Evolutionary conservation across 2,888 invertebrate species (phyloP), one percentile per base, ranked within the genome.

Genomic region (Papilio gigon): DNA sequence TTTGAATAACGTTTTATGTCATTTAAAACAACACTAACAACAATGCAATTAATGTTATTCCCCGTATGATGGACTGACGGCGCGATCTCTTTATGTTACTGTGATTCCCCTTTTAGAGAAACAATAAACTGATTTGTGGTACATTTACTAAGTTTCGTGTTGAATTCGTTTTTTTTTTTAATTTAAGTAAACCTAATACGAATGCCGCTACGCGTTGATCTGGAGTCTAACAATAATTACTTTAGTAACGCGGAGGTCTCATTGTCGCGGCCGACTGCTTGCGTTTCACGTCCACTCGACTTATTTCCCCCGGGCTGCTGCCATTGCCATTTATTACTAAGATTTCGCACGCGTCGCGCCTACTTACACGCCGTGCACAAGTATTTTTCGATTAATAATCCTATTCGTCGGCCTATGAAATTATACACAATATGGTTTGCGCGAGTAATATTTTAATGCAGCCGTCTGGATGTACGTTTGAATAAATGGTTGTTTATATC

Each of bases 161-260:
- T 14, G 4, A 27, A 53, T 53, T 27, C 20, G 42, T 2, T 53
- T 8, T 17, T 20, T 12, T 25, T 53, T 56, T 56, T 53, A n/a
- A 9, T 47, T 47, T 17, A 35, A 14, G 27, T 44, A 40, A 37
- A 59, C 60, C 53, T 69, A 70, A 70, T 69, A 61, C 42, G 71
- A 74, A 76, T 76, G 76, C 76, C 75, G 78, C 80, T 75, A 78
- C 76, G 77, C 79, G 78, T 76, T 78, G 75, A 74, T 77, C 79
- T 80, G 78, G 77, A 77, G 82, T 86, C 84, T 87, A 87, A 87
- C 81, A 80, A 86, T 87, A 87, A 88, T 88, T 85, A 87, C 82
- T 84, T 87, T 86, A 84, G 77, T 75, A 78, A 76, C 76, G 69
- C 37, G 40, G 76, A 75, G 75, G 76, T 76, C 75, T 77, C 75